A percentile compares a stretch with the other conserved stretches of the same genome.
These are phyloP conservation scores for Clivina fossor DNA, from an alignment of 2,888 invertebrate species.

Conservation along the genomic window DNA sequence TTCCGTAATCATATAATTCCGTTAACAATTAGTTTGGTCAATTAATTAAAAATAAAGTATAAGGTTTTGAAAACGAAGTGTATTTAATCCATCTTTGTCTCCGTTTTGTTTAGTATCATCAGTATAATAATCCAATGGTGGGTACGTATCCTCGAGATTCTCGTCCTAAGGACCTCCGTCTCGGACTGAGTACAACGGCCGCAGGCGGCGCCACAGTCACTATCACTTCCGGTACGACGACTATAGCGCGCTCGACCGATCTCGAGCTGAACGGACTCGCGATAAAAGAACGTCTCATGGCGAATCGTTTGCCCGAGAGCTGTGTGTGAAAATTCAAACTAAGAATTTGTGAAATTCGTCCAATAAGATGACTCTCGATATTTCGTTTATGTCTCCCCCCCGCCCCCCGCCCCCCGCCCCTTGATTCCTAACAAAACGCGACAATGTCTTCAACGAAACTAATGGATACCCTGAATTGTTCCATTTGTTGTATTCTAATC, in stretches of 20 bases:
- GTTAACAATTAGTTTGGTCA: neutral
- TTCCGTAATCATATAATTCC: neutral
- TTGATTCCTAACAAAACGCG: too few species aligned
- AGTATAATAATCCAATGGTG: constrained; percentile 58
- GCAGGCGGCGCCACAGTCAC: constrained; percentile 14
- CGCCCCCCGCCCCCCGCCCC: too few species aligned
- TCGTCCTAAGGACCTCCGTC: constrained; percentile 53
- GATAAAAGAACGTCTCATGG: constrained; percentile 84
- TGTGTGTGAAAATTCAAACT: constrained; percentile 66
- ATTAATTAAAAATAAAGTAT: neutral
- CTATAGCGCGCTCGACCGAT: constrained; percentile 44
- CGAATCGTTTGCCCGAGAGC: constrained; percentile 84
- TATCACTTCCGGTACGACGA: constrained; percentile 29
- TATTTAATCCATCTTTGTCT: neutral
- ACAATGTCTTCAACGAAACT: neutral
- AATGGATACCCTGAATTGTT: neutral
- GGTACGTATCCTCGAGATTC: constrained; percentile 62
- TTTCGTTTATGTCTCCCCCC: neutral
- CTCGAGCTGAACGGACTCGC: constrained; percentile 76
- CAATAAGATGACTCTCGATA: constrained; percentile 8
- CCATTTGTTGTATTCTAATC: too few species aligned
- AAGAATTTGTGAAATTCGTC: constrained; percentile 3
- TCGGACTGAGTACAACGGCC: constrained; percentile 51
- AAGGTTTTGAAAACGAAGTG: neutral
- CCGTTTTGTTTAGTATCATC: constrained; percentile 45